These are phyloP conservation scores for Colostygia pectinataria DNA, from an alignment of 2,888 invertebrate genomes.

Conservation along the genomic window DNA sequence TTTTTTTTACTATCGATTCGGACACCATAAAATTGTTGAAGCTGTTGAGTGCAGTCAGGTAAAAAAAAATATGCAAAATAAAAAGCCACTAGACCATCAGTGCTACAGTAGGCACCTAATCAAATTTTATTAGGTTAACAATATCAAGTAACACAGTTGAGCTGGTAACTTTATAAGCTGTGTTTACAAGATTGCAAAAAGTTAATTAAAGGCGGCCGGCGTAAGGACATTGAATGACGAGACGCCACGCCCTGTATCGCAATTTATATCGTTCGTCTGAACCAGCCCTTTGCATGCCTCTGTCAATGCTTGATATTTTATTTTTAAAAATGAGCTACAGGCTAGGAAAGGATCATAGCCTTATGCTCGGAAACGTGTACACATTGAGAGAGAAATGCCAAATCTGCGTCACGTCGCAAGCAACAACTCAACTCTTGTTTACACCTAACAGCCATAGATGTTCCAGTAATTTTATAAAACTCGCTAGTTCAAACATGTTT, in stretches of 20 bases:
- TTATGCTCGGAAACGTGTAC: not conserved
- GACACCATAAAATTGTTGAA: too few species aligned
- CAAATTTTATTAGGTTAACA: not conserved
- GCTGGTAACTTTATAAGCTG: conserved; percentile 18
- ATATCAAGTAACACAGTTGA: not conserved
- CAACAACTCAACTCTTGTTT: too few species aligned
- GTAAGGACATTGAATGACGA: conserved; percentile 67
- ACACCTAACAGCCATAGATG: too few species aligned
- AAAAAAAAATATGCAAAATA: too few species aligned
- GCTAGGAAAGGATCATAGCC: not conserved
- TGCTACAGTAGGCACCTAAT: too few species aligned
- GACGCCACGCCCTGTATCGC: conserved; percentile 62
- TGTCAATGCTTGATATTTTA: conserved; percentile 26
- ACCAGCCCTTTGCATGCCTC: conserved; percentile 65
- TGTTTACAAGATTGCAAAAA: conserved; percentile 49
- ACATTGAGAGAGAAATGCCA: too few species aligned
- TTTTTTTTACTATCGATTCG: too few species aligned
- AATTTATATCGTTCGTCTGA: conserved; percentile 52
- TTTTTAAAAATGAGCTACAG: conserved; percentile 27
- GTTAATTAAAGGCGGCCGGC: conserved; percentile 70
- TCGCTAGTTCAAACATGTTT: too few species aligned
- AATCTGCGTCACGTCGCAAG: too few species aligned
- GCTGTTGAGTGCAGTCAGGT: too few species aligned
- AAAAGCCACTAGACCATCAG: too few species aligned
- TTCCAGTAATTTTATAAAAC: too few species aligned